Evolutionary conservation across 1,140 invertebrate genomes (phyloP).

Genomic region (Drosophila melanica): DNA sequence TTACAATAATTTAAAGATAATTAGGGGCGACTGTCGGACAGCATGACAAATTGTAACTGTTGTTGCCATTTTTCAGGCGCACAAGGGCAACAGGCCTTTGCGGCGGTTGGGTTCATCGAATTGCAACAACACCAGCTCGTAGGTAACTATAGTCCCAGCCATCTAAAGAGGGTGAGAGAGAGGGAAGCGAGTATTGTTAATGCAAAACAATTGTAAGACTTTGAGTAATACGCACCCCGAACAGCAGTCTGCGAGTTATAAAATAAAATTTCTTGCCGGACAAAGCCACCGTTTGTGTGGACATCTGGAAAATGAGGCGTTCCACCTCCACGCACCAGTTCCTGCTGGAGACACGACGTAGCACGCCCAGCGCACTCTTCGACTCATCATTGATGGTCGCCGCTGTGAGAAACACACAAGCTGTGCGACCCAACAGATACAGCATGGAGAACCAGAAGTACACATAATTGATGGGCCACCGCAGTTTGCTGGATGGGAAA

Average conservation of each 20-base stretch:
- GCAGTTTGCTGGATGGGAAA: conserved; percentile 59
- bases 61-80: conserved; percentile 42
- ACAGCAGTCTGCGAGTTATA: conserved; percentile 86
- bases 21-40: conserved; percentile 61
- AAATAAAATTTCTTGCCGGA: conserved; percentile 88
- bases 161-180: conserved; percentile 47
- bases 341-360: conserved; percentile 85
- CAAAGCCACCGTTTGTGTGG: conserved; percentile 84
- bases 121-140: conserved; percentile 88
- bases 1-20: conserved; percentile 61
- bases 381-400: conserved; percentile 87
- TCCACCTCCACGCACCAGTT: conserved; percentile 86
- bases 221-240: conserved; percentile 85
- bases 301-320: conserved; percentile 78
- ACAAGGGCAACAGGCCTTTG: conserved; percentile 68
- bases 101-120: conserved; percentile 84
- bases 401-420: conserved; percentile 86
- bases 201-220: conserved; percentile 48
- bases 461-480: conserved; percentile 84
- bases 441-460: conserved; percentile 87
- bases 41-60: conserved; percentile 63
- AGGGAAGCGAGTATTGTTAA: not conserved
- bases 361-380: conserved; percentile 84
- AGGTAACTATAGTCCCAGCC: conserved; percentile 88
- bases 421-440: conserved; percentile 86